Base-by-base conservation (phyloP, 1,140 invertebrate species). In the Drosophila truncata region DNA sequence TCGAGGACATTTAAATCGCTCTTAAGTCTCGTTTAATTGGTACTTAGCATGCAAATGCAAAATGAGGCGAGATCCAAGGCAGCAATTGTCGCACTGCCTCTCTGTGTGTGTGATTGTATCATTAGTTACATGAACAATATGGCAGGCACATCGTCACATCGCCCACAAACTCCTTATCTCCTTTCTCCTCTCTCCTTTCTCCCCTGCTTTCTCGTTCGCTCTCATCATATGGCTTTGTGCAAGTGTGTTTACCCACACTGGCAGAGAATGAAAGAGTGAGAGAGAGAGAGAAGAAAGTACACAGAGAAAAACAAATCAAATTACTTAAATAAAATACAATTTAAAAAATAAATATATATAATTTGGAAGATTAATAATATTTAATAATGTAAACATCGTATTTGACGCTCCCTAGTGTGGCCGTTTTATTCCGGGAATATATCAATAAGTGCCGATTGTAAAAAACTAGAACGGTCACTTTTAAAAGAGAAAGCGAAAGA, bases 11-110 rank as follows among this genome's bases (percentile, higher is more conserved):
- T 85, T 74, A 81, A 85, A 85, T 81, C 82, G 79, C 73, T 74
- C 69, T 85, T 78, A 85, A 85, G 74, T 75, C 78, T 64, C 74
- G 50, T 81, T 86, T 81, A 85, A 81, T 86, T 81, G 82, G 73
- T 86, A 82, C 82, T 85, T 85, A 85, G 77, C 82, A 86, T 85
- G 82, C 82, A 86, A 78, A 85, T 86, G 78, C 66, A 78, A 78
- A 84, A 84, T 84, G 76, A 83, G 77, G 70, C 81, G 62, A 83
- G 59, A 82, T 73, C 80, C 80, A 61, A 65, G 63, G 57, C 76
- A 67, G 73, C 67, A 82, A 82, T 73, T 82, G 80, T 82, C 80
- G 58, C 58, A 57, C 63, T 72, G 25, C 49, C 58, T 47, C 42
- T 25, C 44, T 46, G 35, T n/a, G 29, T 52, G 11, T 18, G 46